Percentiles rank a stretch among this genome's conserved stretches.
Conservation (phyloP, 2,888 invertebrate species). For the Sinopyrophorus schimmeli region DNA sequence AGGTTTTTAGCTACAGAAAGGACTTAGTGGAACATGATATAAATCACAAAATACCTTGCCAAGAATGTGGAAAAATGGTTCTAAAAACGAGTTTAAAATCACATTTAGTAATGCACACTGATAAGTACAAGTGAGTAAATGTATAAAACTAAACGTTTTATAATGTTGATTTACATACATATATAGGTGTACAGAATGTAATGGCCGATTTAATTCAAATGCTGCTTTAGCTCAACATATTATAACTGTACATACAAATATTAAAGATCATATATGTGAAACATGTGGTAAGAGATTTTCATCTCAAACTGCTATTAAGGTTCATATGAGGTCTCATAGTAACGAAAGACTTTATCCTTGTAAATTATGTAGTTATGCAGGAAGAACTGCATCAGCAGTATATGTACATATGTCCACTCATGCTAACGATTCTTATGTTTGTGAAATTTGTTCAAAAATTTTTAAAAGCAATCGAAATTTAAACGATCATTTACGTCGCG, state of each 20-base stretch:
- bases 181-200: constrained; percentile 42
- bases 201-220: constrained; percentile 41
- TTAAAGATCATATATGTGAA: constrained; percentile 46
- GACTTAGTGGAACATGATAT: constrained; percentile 42
- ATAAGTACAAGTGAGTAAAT: constrained; percentile 39
- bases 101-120: constrained; percentile 43
- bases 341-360: constrained; percentile 43
- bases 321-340: constrained; percentile 44
- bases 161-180: background rate
- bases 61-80: constrained; percentile 42
- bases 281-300: constrained; percentile 46
- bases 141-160: too few species aligned
- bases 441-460: constrained; percentile 46
- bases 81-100: constrained; percentile 43
- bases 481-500: constrained; percentile 44
- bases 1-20: constrained; percentile 38
- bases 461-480: constrained; percentile 46
- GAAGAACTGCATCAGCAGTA: constrained; percentile 46
- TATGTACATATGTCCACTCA: constrained; percentile 47
- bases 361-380: constrained; percentile 43
- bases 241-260: constrained; percentile 44
- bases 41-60: constrained; percentile 42
- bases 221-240: constrained; percentile 43
- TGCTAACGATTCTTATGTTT: constrained; percentile 42
- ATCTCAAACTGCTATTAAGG: constrained; percentile 41